A percentile compares a stretch with the other conserved stretches of the same genome.
phyloP scores from a whole-genome alignment of 2,888 invertebrate species.

The Agrochola lota region DNA sequence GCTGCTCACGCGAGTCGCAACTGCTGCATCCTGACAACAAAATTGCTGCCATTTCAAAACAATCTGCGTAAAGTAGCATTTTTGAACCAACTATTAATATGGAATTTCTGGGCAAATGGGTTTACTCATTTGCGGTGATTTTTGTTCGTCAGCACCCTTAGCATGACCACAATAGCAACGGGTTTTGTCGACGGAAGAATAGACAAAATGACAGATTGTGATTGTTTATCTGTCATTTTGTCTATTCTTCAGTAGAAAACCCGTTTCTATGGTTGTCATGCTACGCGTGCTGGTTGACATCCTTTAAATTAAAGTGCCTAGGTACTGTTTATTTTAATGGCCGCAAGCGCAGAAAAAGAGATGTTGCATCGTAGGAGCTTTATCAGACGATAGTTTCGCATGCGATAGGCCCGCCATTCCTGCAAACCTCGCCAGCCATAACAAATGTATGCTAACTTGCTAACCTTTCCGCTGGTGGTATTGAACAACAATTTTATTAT shows the following conservation, averaged over 20 bases:
- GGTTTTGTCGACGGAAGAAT: no score
- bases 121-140: constrained; percentile 49
- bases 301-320: constrained; percentile 57
- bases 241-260: no score
- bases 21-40: constrained; percentile 57
- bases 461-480: constrained; percentile 84
- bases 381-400: constrained; percentile 38
- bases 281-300: constrained; percentile 31
- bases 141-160: constrained; percentile 21
- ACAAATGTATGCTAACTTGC: constrained; percentile 82
- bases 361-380: constrained; percentile 1
- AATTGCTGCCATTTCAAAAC: constrained; percentile 57
- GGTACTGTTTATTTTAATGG: constrained; percentile 49
- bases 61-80: constrained; percentile 53
- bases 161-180: no score
- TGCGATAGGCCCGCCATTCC: constrained; percentile 65
- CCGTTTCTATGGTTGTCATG: no score
- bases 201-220: no score
- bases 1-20: constrained; percentile 46
- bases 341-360: neutral
- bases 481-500: constrained; percentile 88
- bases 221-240: no score
- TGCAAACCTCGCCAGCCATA: constrained; percentile 61
- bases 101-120: constrained; percentile 49
- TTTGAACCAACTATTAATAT: constrained; percentile 50